phyloP scores from a whole-genome alignment of 2,797 vertebrate species.

The Crypturellus tataupa region DNA sequence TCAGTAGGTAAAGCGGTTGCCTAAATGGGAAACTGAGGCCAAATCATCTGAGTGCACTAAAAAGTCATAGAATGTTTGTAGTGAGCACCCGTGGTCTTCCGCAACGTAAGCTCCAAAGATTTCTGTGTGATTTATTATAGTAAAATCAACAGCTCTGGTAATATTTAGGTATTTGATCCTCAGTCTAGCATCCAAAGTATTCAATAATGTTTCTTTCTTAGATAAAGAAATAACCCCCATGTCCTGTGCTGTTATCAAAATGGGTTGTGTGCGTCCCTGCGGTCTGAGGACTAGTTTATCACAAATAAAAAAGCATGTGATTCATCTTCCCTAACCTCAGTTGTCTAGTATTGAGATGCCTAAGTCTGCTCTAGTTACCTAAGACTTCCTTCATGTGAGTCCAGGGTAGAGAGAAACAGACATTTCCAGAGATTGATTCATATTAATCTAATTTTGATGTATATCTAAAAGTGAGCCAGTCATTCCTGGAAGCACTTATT shows the following conservation, averaged over 20 bases:
- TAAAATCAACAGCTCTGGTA: fast-evolving
- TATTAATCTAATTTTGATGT: slow-evolving; percentile 28
- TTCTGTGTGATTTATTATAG: not conserved
- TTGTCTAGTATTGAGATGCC: not conserved
- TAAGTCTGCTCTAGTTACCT: slow-evolving; percentile 1
- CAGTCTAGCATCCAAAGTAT: fast-evolving
- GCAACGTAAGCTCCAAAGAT: fast-evolving
- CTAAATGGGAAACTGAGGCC: not conserved
- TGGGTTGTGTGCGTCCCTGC: not conserved
- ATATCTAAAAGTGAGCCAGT: not conserved
- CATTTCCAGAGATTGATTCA: not conserved
- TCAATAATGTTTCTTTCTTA: not conserved
- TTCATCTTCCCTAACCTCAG: not conserved
- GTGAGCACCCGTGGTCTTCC: not conserved
- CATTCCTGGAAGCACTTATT: slow-evolving; percentile 5
- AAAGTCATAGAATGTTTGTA: not conserved
- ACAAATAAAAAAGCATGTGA: not conserved
- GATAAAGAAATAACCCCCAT: fast-evolving
- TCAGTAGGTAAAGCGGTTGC: not conserved
- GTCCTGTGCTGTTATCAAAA: not conserved
- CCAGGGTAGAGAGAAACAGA: not conserved
- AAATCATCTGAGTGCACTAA: not conserved
- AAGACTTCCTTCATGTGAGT: not conserved
- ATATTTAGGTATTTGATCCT: not conserved
- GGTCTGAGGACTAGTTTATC: not conserved